Conservation (phyloP, 2,113 vertebrate species). For the Carassius auratus region DNA sequence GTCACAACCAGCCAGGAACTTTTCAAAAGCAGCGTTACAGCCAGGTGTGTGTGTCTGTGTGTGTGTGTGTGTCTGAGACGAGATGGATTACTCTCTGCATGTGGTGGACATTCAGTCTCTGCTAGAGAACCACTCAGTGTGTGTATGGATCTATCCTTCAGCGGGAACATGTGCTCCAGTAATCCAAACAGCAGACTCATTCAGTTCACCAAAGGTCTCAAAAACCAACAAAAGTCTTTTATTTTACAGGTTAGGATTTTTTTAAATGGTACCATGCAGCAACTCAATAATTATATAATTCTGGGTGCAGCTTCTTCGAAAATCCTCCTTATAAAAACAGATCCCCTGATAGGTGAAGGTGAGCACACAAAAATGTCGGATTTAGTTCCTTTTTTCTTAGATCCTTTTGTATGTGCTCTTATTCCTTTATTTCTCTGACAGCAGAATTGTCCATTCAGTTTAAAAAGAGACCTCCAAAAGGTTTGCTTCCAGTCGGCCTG, state of each 20-base stretch:
- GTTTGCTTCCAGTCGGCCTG: conserved; percentile 18
- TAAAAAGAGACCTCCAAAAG: conserved; percentile 11
- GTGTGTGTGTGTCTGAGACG: not conserved
- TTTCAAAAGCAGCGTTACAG: conserved; percentile 42
- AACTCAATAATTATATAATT: not conserved
- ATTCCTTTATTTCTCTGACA: conserved; percentile 11
- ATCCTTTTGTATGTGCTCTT: not conserved
- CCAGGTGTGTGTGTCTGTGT: conserved; percentile 17
- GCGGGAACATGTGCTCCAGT: conserved; percentile 12
- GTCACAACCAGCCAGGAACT: conserved; percentile 11
- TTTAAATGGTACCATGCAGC: conserved; percentile 9
- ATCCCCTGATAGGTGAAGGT: not conserved
- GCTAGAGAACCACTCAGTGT: conserved; percentile 29
- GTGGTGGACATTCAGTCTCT: conserved; percentile 48
- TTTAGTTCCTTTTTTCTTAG: not conserved
- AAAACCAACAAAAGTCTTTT: conserved; percentile 6
- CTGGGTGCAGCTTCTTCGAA: not conserved
- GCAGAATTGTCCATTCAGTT: not conserved
- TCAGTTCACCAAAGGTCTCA: conserved; percentile 19
- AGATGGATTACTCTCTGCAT: conserved; percentile 44
- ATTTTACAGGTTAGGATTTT: not conserved
- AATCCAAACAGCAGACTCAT: conserved; percentile 30
- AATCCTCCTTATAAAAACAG: not conserved
- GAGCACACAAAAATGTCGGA: not conserved
- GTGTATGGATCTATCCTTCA: not conserved